These are phyloP conservation scores for Andrena marginata DNA, from an alignment of 2,888 invertebrate genomes.

Conservation along the genomic window DNA sequence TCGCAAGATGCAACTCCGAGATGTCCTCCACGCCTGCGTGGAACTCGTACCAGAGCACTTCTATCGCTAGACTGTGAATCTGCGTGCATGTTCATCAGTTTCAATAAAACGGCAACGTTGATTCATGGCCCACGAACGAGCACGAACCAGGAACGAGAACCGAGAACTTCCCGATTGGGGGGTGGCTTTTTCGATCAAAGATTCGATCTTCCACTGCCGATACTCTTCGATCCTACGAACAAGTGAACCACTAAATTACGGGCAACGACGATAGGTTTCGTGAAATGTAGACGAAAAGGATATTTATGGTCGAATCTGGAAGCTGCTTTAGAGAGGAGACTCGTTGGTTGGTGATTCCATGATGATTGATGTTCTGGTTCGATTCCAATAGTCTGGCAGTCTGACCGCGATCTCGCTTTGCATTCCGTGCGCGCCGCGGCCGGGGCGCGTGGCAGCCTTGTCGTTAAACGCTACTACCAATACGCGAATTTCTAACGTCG, in stretches of 20 bases:
- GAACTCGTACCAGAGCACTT: slow-evolving; percentile 73
- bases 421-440: slow-evolving; percentile 23
- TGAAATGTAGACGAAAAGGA: too few species aligned
- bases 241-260: too few species aligned
- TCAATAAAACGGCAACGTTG: not conserved
- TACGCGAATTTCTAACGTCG: slow-evolving; percentile 28
- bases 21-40: slow-evolving; percentile 73
- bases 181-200: too few species aligned
- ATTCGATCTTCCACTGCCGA: not conserved
- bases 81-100: slow-evolving; percentile 6
- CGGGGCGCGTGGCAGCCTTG: slow-evolving; percentile 1
- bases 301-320: not conserved
- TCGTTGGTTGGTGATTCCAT: not conserved
- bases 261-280: too few species aligned
- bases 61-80: slow-evolving; percentile 71
- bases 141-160: not conserved
- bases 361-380: not conserved
- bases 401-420: slow-evolving; percentile 10
- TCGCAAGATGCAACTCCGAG: slow-evolving; percentile 76
- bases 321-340: not conserved
- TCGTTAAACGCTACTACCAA: slow-evolving; percentile 38
- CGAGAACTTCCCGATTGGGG: not conserved
- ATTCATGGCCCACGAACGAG: slow-evolving; percentile 16
- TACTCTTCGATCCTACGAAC: not conserved
- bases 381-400: not conserved